phyloP scores from a whole-genome alignment of 1,140 invertebrate genomes.

The Pristionchus pacificus region DNA sequence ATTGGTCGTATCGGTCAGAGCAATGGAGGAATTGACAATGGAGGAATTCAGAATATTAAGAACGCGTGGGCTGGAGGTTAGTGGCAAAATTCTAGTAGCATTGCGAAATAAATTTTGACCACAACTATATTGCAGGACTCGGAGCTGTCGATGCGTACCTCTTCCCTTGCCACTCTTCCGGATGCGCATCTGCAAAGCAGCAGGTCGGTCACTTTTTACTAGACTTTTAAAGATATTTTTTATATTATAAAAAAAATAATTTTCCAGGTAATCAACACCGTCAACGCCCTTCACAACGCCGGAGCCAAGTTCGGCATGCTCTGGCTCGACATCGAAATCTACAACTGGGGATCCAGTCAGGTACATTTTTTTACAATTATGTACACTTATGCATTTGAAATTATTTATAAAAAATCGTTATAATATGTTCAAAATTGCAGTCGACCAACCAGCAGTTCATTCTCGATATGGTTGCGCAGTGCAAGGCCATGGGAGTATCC shows the following conservation, averaged over 20 bases:
- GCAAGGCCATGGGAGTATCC: constrained; percentile 19
- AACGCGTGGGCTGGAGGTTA: constrained; percentile 25
- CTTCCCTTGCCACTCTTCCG: constrained; percentile 33
- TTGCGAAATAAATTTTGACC: neutral
- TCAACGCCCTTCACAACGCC: constrained; percentile 31
- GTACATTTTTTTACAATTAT: too few relatives aligned
- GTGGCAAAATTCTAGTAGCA: neutral
- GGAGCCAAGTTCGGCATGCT: constrained; percentile 42
- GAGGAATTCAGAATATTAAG: constrained; percentile 36
- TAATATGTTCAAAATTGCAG: too few relatives aligned
- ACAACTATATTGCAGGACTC: constrained; percentile 9
- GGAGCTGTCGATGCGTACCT: constrained; percentile 40
- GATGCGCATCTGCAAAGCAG: constrained; percentile 28
- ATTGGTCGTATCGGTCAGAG: constrained; percentile 33
- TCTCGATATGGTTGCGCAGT: constrained; percentile 4
- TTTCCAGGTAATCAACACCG: constrained; percentile 11
- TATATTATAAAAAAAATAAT: neutral
- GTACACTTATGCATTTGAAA: too few relatives aligned
- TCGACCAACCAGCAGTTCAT: constrained; percentile 26
- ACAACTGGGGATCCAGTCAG: constrained; percentile 35
- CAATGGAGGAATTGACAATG: constrained; percentile 25
- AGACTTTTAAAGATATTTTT: neutral
- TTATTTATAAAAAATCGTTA: too few relatives aligned
- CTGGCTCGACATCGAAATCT: constrained; percentile 41
- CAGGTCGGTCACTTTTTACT: too few relatives aligned